Evolutionary conservation across 1,140 invertebrate genomes (phyloP), one percentile per base, ranked within the genome.

Genomic region (Brachionus rotundiformis): DNA sequence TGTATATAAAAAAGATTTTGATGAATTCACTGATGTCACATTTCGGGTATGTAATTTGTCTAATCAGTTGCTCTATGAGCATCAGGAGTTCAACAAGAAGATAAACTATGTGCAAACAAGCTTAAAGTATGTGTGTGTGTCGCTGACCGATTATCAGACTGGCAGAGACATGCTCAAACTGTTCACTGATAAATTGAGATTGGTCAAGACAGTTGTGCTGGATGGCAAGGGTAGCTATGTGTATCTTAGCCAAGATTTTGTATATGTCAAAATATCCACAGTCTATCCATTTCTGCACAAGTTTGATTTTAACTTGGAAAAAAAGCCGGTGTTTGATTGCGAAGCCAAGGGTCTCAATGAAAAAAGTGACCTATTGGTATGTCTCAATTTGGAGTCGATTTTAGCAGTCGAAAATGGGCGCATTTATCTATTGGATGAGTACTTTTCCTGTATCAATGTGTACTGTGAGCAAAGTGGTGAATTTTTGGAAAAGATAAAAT

Each of bases 261-360:
- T 73, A 10, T 73, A 73, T 44, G 19, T 25, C 11, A 73, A 73
- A 73, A 44, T 73, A 11, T 39, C 36, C 16, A 25, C 36, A 25
- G 36, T 25, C 6, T 73, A 47, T 29, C 68, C 68, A 13, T 73
- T 73, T 44, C n/a, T 73, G 25, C 39, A 44, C 41, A 73, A 73
- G 44, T 73, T 41, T 41, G 36, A 73, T 73, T 73, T 25, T 16
- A 73, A 44, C 41, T 73, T 73, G 25, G 68, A 44, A 19, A 73
- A 73, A 44, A 7, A 44, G 13, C n/a, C 16, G 39, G 19, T 44
- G 10, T 41, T 73, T 25, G 23, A 41, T 5, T 11, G 8, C 11
- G 41, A 41, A 7, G 7, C 36, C 36, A 73, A 44, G 23, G 68
- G n/a, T 13, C 33, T 71, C 29, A 71, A 33, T 36, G 33, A 11